phyloP scores from a whole-genome alignment of 2,888 invertebrate species.

The Lithophane semibrunnea region DNA sequence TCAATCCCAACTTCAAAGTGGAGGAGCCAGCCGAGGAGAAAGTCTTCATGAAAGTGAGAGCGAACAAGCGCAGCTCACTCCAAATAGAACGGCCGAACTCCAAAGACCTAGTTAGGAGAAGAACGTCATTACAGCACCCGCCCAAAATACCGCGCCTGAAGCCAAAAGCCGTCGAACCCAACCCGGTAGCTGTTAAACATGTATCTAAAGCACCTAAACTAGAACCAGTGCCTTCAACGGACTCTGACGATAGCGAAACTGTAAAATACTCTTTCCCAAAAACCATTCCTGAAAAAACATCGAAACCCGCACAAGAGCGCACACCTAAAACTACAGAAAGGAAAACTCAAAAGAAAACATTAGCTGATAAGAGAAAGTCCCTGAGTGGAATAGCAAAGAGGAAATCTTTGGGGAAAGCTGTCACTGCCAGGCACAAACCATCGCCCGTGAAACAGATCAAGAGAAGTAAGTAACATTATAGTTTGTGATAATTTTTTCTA shows the following conservation, averaged over 20 bases:
- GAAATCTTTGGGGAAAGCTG: conserved; percentile 80
- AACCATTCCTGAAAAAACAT: conserved; percentile 63
- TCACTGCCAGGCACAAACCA: conserved; percentile 73
- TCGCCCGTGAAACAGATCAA: conserved; percentile 77
- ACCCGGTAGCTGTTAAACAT: conserved; percentile 68
- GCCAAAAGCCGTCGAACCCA: conserved; percentile 76
- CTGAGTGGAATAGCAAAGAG: conserved; percentile 81
- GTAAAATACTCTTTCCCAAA: conserved; percentile 87
- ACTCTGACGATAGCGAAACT: conserved; percentile 86
- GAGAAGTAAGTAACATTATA: conserved; percentile 80
- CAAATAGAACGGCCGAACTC: conserved; percentile 85
- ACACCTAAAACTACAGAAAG: conserved; percentile 65
- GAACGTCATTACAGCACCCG: conserved; percentile 84
- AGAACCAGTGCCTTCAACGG: conserved; percentile 76
- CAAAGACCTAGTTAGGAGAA: conserved; percentile 81
- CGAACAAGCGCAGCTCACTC: conserved; percentile 83
- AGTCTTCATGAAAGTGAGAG: conserved; percentile 83
- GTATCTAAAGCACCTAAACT: conserved; percentile 68
- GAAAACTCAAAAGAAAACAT: conserved; percentile 73
- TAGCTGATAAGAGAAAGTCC: conserved; percentile 80
- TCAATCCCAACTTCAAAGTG: conserved; percentile 82
- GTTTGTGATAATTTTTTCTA: neutral
- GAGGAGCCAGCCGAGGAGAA: conserved; percentile 76
- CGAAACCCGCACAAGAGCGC: conserved; percentile 66
- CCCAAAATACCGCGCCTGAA: conserved; percentile 84